A percentile compares a stretch with the other conserved stretches of the same genome.
These are phyloP conservation scores for Caenorhabditis tropicalis DNA, from an alignment of 1,140 invertebrate species.

Conservation along the genomic window DNA sequence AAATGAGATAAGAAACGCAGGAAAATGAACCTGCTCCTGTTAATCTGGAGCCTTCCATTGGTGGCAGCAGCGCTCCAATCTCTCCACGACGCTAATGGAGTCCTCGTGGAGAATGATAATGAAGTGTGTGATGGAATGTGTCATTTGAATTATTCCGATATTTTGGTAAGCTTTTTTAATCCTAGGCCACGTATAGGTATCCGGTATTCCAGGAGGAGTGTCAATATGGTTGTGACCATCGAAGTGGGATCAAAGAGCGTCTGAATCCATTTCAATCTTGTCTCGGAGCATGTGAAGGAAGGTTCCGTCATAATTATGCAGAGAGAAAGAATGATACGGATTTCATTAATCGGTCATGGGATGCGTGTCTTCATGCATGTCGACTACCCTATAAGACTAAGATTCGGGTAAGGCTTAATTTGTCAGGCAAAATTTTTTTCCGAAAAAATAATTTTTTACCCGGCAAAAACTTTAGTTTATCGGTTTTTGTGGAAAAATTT, in stretches of 20 bases:
- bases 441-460: too few relatives aligned
- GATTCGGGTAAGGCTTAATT: neutral
- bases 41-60: neutral
- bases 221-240: neutral
- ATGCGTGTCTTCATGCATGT: neutral
- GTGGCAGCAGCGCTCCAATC: neutral
- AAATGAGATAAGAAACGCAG: too few relatives aligned
- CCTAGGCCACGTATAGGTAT: too few relatives aligned
- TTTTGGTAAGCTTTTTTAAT: neutral
- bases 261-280: neutral
- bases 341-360: slow-evolving; percentile 5
- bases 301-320: neutral
- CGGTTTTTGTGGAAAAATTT: too few relatives aligned
- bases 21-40: neutral
- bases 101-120: slow-evolving; percentile 21
- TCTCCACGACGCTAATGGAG: neutral
- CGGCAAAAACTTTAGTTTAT: too few relatives aligned
- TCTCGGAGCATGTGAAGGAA: neutral
- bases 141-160: slow-evolving; percentile 1
- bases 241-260: neutral
- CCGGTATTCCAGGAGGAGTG: slow-evolving; percentile 23
- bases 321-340: neutral
- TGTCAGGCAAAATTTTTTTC: too few relatives aligned
- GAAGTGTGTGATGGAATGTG: slow-evolving; percentile 23
- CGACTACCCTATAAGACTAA: neutral